Conservation (phyloP, 1,140 invertebrate genomes). For the Drosophila rufa region DNA sequence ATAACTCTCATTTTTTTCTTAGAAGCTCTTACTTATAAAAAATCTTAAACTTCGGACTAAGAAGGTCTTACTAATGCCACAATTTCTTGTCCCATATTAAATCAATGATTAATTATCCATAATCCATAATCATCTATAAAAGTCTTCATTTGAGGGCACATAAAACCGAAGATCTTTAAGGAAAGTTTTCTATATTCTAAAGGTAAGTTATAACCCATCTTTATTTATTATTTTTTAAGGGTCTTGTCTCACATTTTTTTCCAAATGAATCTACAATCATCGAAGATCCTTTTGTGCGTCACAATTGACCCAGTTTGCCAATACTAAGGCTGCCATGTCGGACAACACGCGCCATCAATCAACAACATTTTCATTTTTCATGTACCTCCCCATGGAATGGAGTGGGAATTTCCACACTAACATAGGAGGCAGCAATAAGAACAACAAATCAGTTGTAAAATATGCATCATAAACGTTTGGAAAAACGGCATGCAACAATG, state of each 20-base stretch:
- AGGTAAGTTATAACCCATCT: neutral
- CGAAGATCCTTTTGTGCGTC: slow-evolving; percentile 44
- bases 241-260: neutral
- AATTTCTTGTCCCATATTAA: too few relatives aligned
- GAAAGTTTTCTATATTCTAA: neutral
- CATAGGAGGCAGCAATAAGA: slow-evolving; percentile 10
- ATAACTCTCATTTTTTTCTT: neutral
- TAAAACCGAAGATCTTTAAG: neutral
- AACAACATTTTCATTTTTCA: slow-evolving; percentile 39
- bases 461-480: slow-evolving; percentile 45
- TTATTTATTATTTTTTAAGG: neutral
- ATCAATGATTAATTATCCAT: too few relatives aligned
- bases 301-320: slow-evolving; percentile 61
- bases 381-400: slow-evolving; percentile 9
- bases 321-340: slow-evolving; percentile 14
- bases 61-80: neutral
- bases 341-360: slow-evolving; percentile 73
- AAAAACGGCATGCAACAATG: slow-evolving; percentile 38
- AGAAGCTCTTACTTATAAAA: neutral
- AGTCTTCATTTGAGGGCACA: neutral
- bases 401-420: slow-evolving; percentile 29
- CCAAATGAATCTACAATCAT: neutral
- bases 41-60: too few relatives aligned
- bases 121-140: neutral
- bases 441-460: slow-evolving; percentile 43